A percentile compares a stretch with the other conserved stretches of the same genome.
Conservation (phyloP, 2,113 vertebrate genomes). For the Notiomystis cincta region DNA sequence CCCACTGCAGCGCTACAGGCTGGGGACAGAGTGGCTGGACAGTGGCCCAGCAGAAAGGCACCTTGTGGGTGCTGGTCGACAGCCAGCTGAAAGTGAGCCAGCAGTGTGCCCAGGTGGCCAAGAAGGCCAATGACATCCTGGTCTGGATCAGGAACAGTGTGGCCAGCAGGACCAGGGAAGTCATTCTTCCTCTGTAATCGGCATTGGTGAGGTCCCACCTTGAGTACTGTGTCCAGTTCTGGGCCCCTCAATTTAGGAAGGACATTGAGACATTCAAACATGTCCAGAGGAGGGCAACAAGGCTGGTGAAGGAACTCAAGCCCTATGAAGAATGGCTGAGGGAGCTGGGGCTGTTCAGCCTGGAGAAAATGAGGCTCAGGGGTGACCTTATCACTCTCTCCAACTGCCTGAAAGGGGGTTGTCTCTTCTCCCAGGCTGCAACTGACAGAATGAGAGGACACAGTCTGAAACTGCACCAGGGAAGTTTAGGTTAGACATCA, state of each 20-base stretch:
- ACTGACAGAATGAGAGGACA: background rate
- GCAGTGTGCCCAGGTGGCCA: too few species aligned
- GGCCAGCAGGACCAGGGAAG: background rate
- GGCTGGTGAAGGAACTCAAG: background rate
- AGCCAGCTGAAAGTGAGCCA: background rate
- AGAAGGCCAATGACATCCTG: background rate
- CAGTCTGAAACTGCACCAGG: background rate
- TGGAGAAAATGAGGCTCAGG: background rate
- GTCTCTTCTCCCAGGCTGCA: background rate
- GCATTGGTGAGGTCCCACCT: background rate
- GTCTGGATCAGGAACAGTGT: background rate
- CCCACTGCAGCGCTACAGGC: background rate
- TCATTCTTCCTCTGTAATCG: background rate
- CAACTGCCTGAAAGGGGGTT: background rate
- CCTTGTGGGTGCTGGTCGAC: background rate
- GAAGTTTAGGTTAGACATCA: background rate
- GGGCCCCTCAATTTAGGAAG: background rate
- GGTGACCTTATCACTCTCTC: background rate
- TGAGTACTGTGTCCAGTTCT: background rate
- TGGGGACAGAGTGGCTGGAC: background rate
- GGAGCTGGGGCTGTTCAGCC: background rate
- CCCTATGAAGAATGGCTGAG: rapidly evolving
- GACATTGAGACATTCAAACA: rapidly evolving
- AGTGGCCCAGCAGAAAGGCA: background rate
- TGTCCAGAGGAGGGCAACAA: rapidly evolving